Evolutionary conservation across 2,888 invertebrate genomes (phyloP).

Genomic region (Sesia apiformis): DNA sequence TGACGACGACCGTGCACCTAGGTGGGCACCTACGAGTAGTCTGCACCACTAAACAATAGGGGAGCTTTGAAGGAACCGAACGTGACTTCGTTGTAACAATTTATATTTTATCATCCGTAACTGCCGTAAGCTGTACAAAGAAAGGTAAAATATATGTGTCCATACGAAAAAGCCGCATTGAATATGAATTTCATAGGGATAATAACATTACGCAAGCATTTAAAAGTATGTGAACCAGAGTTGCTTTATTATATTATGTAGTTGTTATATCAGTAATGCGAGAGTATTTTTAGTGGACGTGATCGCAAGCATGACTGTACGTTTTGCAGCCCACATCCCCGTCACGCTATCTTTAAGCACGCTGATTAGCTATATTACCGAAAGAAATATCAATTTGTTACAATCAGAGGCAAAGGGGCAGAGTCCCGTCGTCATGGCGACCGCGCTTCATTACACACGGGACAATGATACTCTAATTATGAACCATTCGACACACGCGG

Average conservation of each 20-base stretch:
- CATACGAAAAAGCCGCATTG: too few species aligned
- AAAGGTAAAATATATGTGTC: too few species aligned
- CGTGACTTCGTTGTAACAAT: background rate
- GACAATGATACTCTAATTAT: slow-evolving; percentile 69
- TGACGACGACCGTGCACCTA: background rate
- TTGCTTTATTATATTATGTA: too few species aligned
- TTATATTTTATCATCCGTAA: too few species aligned
- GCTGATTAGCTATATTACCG: slow-evolving; percentile 36
- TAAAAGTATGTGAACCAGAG: too few species aligned
- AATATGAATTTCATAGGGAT: too few species aligned
- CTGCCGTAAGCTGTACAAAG: too few species aligned
- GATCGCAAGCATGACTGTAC: background rate
- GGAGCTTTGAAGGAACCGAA: background rate
- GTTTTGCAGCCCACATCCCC: slow-evolving; percentile 37
- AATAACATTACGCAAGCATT: too few species aligned
- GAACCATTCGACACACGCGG: slow-evolving; percentile 61
- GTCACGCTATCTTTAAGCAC: slow-evolving; percentile 21
- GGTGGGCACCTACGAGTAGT: background rate
- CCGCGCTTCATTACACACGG: slow-evolving; percentile 48
- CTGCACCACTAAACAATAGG: background rate
- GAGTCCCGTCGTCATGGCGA: slow-evolving; percentile 27
- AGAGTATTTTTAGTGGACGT: too few species aligned
- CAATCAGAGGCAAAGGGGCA: slow-evolving; percentile 49
- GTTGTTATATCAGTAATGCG: too few species aligned
- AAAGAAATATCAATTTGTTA: slow-evolving; percentile 43